Conservation (phyloP, 2,797 vertebrate species). For the Pelobates cultripes region DNA sequence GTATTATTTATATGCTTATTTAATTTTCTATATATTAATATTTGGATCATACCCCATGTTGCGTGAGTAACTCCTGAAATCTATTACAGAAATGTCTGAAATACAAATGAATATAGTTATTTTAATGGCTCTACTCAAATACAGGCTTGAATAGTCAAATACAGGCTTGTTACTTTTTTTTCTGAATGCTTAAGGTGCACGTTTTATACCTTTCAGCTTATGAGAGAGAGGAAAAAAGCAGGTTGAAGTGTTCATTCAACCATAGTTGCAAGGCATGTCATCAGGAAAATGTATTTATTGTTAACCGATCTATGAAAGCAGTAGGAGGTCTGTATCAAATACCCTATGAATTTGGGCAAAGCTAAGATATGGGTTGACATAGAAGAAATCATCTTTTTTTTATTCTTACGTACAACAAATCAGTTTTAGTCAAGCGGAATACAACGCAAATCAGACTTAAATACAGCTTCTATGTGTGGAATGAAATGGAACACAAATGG, state of each 20-base stretch:
- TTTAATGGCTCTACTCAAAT: neutral
- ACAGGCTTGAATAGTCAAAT: neutral
- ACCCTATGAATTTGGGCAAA: conserved; percentile 36
- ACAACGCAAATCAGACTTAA: conserved; percentile 24
- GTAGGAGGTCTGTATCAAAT: conserved; percentile 34
- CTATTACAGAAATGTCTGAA: neutral
- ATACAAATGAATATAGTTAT: neutral
- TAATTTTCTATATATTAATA: neutral
- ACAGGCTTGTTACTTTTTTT: neutral
- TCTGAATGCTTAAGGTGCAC: neutral
- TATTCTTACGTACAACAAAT: neutral
- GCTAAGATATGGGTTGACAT: conserved; percentile 23
- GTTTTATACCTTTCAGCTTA: neutral
- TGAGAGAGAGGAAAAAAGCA: neutral
- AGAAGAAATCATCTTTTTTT: conserved; percentile 24
- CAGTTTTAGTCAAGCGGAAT: conserved; percentile 34
- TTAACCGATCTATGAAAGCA: conserved; percentile 36
- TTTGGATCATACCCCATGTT: conserved; percentile 12
- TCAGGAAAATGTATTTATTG: conserved; percentile 55
- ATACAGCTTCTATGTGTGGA: conserved; percentile 34
- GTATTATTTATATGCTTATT: neutral
- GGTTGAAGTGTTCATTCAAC: conserved; percentile 46
- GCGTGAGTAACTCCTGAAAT: neutral
- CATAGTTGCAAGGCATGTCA: conserved; percentile 44
- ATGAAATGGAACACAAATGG: conserved; percentile 43